Base-by-base conservation (phyloP, 2,797 vertebrate species). In the Chiroxiphia lanceolata region DNA sequence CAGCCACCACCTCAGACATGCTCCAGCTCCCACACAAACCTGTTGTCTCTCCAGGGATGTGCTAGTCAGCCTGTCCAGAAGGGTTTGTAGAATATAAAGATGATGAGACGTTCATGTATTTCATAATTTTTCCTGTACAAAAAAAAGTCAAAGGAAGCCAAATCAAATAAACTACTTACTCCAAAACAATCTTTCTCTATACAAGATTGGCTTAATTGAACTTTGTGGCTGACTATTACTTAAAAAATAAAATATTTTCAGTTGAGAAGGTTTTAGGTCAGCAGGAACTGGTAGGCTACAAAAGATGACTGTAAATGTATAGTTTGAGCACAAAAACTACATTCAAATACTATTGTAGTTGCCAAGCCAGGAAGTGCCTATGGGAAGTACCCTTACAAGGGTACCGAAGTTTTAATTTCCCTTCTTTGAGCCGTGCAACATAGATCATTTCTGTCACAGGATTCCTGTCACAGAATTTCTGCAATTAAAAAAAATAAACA, bases 131-230 rank as follows among this genome's bases (percentile, higher is more conserved):
- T 48, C 69, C 74, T 79, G 16, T 34, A n/a, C 9, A 38, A 86
- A 84, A 40, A 82, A 72, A 59, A 4, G 27, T 13, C 26, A 59
- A 75, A 83, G 50, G 33, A 81, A 83, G 59, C 54, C 83, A 93
- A 94, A 84, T 56, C 48, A 94, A 96, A 87, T 82, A 84, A 93
- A 60, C 40, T 17, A 80, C 27, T 90, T 86, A 56, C 21, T 79
- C 63, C 74, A 79, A 90, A 83, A 57, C 67, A 94, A 84, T 29
- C 9, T 91, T 44, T 87, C 45, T 82, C 4, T 42, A 69, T 17
- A 75, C 34, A 79, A 86, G 34, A 64, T 67, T 79, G 21, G 33
- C 56, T 88, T 86, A 94, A 69, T 53, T 88, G 67, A 54, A 47
- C 25, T 83, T 67, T 69, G 53, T 77, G 26, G 44, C 36, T 60